Evolutionary conservation across 1,140 invertebrate genomes (phyloP), one percentile per base, ranked within the genome.

Genomic region (Coptotermes formosanus): DNA sequence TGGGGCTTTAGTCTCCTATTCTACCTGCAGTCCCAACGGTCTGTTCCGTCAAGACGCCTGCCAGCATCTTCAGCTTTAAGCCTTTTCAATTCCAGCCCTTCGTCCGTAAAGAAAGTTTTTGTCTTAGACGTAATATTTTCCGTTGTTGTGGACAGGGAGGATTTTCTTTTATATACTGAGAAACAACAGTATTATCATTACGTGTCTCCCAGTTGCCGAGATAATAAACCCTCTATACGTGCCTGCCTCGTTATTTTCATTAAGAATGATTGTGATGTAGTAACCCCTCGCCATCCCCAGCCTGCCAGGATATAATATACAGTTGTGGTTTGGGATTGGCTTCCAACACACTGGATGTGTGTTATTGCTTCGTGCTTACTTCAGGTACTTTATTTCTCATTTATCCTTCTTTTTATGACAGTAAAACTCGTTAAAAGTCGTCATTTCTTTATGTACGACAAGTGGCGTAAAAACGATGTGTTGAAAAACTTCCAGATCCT

Each of bases 201-300:
- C 19, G 21, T 30, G 64, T 75, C 64, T 30, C 64, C n/a, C 25
- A 30, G 64, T n/a, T 9, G 14, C 19, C 19, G 14, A 55, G 19
- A 16, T 4, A 12, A 4, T 55, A 21, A 16, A 55, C n/a, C 64
- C n/a, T 30, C 64, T 25, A 1, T n/a, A 75, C 8, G n/a, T 75
- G 64, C 14, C 64, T 9, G 64, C 14, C 64, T 0, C n/a, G 6
- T n/a, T 75, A 75, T 75, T 75, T 75, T 75, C 64, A 75, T 75
- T 75, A 75, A 75, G 64, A 75, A 30, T 75, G 64, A 75, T 75
- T n/a, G 14, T 75, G 64, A 75, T 75, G 64, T 12, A 75, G 64
- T 75, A 75, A 75, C 30, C 64, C 64, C 64, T 30, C 6, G 64
- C 25, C 3, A 75, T 14, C 8, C 11, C 8, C 64, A 11, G 64